Percentiles rank a stretch among this genome's conserved stretches.
Evolutionary conservation across 1,140 invertebrate genomes (phyloP).

Genomic region (Probaryconus sp.): DNA sequence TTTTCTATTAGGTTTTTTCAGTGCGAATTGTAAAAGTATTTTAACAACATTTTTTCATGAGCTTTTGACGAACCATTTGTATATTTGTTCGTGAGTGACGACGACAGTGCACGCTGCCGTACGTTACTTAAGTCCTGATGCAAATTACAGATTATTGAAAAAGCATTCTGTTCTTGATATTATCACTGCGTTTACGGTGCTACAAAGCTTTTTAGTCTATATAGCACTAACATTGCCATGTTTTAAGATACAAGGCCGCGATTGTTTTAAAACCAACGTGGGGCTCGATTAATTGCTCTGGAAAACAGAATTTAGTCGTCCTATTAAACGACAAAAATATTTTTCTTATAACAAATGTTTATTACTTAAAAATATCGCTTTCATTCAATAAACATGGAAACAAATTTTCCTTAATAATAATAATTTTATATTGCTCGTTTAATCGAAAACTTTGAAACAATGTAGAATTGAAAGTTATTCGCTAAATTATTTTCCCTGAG

Average conservation of each 20-base stretch:
- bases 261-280: conserved; percentile 17
- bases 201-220: conserved; percentile 72
- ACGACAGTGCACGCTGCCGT: conserved; percentile 24
- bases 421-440: too few species aligned
- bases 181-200: conserved; percentile 68
- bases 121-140: conserved; percentile 38
- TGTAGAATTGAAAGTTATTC: too few species aligned
- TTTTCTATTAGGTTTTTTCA: too few species aligned
- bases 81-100: conserved; percentile 23
- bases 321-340: too few species aligned
- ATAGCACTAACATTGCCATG: conserved; percentile 70
- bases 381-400: too few species aligned
- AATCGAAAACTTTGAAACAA: too few species aligned
- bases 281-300: too few species aligned
- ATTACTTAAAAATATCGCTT: too few species aligned
- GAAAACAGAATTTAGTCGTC: too few species aligned
- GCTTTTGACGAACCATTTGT: conserved; percentile 58
- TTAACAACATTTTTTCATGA: conserved; percentile 53
- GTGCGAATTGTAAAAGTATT: conserved; percentile 24
- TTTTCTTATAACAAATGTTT: too few species aligned
- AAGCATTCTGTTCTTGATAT: conserved; percentile 62
- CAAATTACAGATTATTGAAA: conserved; percentile 21
- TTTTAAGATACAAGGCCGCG: conserved; percentile 18
- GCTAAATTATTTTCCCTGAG: too few species aligned
- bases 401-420: too few species aligned